Evolutionary conservation across 2,888 invertebrate genomes (phyloP).

Genomic region (Ecliptopera silaceata): DNA sequence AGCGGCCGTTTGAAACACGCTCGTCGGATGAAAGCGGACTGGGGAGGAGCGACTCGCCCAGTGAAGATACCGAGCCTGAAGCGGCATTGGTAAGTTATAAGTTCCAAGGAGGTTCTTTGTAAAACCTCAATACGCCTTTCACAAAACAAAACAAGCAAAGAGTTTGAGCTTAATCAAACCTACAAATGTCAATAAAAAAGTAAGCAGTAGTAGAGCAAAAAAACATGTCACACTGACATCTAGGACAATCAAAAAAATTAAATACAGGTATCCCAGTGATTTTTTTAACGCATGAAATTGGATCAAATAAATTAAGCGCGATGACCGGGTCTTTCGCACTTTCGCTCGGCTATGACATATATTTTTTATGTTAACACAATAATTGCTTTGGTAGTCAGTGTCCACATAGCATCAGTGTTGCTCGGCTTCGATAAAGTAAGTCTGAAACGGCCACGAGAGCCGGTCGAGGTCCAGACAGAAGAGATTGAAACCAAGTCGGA

Average conservation of each 20-base stretch:
- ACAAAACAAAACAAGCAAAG: slow-evolving; percentile 23
- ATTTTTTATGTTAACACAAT: slow-evolving; percentile 47
- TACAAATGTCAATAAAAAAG: slow-evolving; percentile 33
- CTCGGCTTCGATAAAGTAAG: slow-evolving; percentile 46
- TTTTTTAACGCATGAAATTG: slow-evolving; percentile 36
- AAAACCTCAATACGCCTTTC: neutral
- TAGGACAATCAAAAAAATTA: slow-evolving; percentile 32
- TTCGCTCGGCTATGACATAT: slow-evolving; percentile 58
- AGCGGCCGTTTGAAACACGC: slow-evolving; percentile 73
- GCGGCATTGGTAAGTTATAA: slow-evolving; percentile 69
- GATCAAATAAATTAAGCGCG: slow-evolving; percentile 48
- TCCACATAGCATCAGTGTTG: slow-evolving; percentile 53
- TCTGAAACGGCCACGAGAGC: slow-evolving; percentile 16
- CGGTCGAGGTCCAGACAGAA: slow-evolving; percentile 41
- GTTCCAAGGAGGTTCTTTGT: no score
- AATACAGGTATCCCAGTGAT: slow-evolving; percentile 40
- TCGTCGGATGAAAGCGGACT: slow-evolving; percentile 76
- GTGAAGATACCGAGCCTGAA: slow-evolving; percentile 70
- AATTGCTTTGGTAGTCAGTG: slow-evolving; percentile 49
- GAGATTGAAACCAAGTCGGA: slow-evolving; percentile 41
- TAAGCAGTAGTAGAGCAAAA: slow-evolving; percentile 17
- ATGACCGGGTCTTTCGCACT: slow-evolving; percentile 48
- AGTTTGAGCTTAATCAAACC: slow-evolving; percentile 24
- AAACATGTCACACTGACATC: slow-evolving; percentile 25
- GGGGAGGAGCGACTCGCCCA: slow-evolving; percentile 70